Evolutionary conservation across 2,888 invertebrate genomes (phyloP).

Genomic region (Phasia obesa): DNA sequence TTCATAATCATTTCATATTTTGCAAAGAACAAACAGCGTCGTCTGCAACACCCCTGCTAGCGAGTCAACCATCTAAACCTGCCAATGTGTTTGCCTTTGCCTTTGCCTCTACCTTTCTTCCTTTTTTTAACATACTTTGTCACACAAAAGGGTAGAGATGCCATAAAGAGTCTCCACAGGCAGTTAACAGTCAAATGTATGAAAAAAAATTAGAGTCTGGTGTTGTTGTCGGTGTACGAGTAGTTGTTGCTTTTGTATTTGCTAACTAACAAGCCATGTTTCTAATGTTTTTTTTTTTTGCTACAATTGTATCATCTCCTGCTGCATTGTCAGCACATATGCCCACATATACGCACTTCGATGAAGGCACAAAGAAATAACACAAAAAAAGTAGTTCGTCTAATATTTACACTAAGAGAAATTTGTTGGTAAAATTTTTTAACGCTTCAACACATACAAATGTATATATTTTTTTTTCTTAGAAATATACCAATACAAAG

Average conservation of each 20-base stretch:
- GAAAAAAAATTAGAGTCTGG: conserved; percentile 24
- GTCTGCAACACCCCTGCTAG: conserved; percentile 49
- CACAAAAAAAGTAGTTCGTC: neutral
- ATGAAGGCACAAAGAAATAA: neutral
- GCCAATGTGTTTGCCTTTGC: conserved; percentile 28
- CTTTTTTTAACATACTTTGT: conserved; percentile 13
- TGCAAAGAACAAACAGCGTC: conserved; percentile 68
- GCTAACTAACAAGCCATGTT: conserved; percentile 54
- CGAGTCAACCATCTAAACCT: conserved; percentile 4
- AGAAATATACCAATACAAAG: too few relatives aligned
- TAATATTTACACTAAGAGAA: conserved; percentile 17
- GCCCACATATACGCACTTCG: conserved; percentile 55
- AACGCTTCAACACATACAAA: too few relatives aligned
- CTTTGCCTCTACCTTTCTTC: conserved; percentile 34
- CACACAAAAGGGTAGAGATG: conserved; percentile 52
- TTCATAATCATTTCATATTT: conserved; percentile 78
- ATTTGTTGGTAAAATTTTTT: neutral
- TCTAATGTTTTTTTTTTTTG: conserved; percentile 53
- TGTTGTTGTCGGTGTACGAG: conserved; percentile 1
- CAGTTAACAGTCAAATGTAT: conserved; percentile 54
- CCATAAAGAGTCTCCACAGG: conserved; percentile 67
- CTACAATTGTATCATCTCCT: conserved; percentile 63
- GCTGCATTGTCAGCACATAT: conserved; percentile 66
- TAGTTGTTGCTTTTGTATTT: conserved; percentile 31
- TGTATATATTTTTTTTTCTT: too few relatives aligned